phyloP scores from a whole-genome alignment of 1,140 invertebrate species.

The Drosophila parabipectinata region DNA sequence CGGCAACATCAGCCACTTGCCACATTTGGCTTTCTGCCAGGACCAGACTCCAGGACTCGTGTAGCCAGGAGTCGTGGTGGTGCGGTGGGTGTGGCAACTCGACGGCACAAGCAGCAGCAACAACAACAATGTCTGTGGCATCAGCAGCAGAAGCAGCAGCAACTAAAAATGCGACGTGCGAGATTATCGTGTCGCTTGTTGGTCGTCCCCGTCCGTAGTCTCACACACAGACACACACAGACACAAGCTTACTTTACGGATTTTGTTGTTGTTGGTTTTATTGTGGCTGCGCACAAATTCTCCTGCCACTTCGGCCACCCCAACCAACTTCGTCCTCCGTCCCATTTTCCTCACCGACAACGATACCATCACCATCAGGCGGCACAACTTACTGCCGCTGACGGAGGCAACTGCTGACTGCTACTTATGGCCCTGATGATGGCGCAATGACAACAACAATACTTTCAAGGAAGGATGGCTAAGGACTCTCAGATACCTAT shows the following conservation, averaged over 20 bases:
- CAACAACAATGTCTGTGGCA: slow-evolving; percentile 11
- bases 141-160: slow-evolving; percentile 56
- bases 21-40: slow-evolving; percentile 81
- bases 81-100: slow-evolving; percentile 28
- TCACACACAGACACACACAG: slow-evolving; percentile 22
- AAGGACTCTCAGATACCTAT: slow-evolving; percentile 12
- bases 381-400: slow-evolving; percentile 72
- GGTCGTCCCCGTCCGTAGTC: slow-evolving; percentile 56
- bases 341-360: slow-evolving; percentile 15
- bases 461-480: not conserved
- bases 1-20: slow-evolving; percentile 72
- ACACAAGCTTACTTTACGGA: slow-evolving; percentile 8
- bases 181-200: slow-evolving; percentile 82
- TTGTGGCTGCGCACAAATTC: slow-evolving; percentile 62
- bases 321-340: not conserved
- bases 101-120: slow-evolving; percentile 23
- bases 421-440: slow-evolving; percentile 81
- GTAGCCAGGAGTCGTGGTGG: slow-evolving; percentile 23
- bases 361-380: slow-evolving; percentile 60
- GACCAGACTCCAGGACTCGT: slow-evolving; percentile 58
- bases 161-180: slow-evolving; percentile 82
- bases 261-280: slow-evolving; percentile 68
- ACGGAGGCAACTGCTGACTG: slow-evolving; percentile 63
- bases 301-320: slow-evolving; percentile 1
- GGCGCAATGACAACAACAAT: slow-evolving; percentile 77